These are phyloP conservation scores for Ciconia maguari DNA, from an alignment of 2,113 vertebrate genomes.

Conservation along the genomic window DNA sequence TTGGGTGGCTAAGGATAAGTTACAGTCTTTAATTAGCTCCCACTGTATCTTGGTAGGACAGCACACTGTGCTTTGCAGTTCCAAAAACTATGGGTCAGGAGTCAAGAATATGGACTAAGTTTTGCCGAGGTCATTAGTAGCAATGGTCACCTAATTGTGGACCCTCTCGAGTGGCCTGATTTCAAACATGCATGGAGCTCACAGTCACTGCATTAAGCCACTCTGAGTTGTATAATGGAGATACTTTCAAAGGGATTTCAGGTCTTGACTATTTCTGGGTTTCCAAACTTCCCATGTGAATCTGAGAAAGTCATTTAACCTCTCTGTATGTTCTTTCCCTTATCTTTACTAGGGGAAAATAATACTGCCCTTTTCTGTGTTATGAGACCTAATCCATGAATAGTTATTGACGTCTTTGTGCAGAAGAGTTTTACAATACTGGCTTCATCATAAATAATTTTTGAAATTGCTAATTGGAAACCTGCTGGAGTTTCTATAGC, in stretches of 20 bases:
- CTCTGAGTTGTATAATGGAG: not conserved
- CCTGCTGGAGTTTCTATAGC: not conserved
- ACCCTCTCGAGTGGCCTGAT: not conserved
- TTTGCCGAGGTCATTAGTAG: constrained; percentile 18
- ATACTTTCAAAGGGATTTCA: not conserved
- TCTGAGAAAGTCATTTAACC: not conserved
- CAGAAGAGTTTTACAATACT: not conserved
- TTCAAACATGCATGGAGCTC: not conserved
- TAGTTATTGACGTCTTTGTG: not conserved
- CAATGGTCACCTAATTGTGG: not conserved
- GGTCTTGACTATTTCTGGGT: not conserved
- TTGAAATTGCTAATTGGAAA: not conserved
- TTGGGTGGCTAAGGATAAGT: not conserved
- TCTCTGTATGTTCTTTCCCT: not conserved
- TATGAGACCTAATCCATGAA: not conserved
- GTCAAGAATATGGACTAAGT: not conserved
- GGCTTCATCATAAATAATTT: not conserved
- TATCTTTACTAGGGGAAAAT: not conserved
- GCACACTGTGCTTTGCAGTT: not conserved
- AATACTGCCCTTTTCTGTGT: not conserved
- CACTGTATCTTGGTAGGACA: not conserved
- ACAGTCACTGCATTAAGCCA: not conserved
- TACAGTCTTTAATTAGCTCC: not conserved
- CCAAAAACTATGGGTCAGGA: not conserved
- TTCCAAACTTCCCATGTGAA: not conserved